Conservation (phyloP, 2,888 invertebrate species). For the Drosophila mayaguana region DNA sequence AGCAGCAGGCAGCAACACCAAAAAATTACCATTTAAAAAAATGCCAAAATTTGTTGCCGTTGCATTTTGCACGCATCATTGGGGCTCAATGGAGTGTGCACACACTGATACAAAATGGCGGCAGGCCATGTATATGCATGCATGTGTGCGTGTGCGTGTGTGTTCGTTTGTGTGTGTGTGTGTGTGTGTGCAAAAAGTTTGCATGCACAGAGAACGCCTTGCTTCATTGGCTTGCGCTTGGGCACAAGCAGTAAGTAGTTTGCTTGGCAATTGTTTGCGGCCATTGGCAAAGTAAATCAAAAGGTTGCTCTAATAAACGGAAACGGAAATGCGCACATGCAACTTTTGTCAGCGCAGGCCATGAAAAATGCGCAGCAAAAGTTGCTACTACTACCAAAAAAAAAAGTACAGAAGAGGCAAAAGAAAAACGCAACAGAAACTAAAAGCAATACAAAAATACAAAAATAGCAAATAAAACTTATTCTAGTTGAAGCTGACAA, state of each 20-base stretch:
- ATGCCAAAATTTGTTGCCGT: conserved; percentile 71
- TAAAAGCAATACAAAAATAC: conserved; percentile 4
- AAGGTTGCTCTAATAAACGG: conserved; percentile 72
- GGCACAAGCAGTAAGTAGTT: conserved; percentile 42
- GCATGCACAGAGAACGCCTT: conserved; percentile 44
- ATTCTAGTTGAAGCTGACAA: neutral
- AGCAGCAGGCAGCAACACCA: conserved; percentile 9
- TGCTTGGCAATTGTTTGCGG: conserved; percentile 70
- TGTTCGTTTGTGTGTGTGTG: conserved; percentile 20
- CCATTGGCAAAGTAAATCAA: conserved; percentile 75
- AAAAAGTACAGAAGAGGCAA: neutral
- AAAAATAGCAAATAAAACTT: neutral
- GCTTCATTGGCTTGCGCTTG: conserved; percentile 39
- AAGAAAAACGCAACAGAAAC: neutral
- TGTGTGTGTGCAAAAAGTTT: conserved; percentile 58
- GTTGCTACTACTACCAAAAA: conserved; percentile 44
- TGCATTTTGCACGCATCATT: conserved; percentile 83
- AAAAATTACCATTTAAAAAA: conserved; percentile 71
- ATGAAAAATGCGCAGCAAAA: conserved; percentile 57
- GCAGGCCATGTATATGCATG: conserved; percentile 40
- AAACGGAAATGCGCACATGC: conserved; percentile 68
- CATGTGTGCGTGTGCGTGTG: conserved; percentile 14
- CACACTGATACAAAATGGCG: conserved; percentile 81
- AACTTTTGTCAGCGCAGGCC: conserved; percentile 52
- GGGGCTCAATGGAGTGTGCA: conserved; percentile 82